Evolutionary conservation across 2,888 invertebrate species (phyloP).

Genomic region (Timema cristinae): DNA sequence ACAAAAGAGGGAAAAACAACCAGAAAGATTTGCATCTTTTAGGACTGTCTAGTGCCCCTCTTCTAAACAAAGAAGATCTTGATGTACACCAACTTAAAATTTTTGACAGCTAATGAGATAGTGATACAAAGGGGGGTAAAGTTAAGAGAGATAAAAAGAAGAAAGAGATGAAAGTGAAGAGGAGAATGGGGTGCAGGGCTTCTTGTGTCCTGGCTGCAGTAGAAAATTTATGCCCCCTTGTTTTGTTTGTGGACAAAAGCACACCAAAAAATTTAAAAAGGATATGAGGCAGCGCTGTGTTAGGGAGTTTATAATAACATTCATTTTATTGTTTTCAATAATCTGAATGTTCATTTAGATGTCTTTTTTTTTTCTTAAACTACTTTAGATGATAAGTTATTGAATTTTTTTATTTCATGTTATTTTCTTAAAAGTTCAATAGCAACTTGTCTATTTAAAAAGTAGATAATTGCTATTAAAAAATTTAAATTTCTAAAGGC

Average conservation of each 20-base stretch:
- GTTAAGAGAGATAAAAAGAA: slow-evolving; percentile 27
- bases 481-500: too few species aligned
- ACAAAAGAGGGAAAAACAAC: too few species aligned
- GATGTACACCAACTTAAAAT: too few species aligned
- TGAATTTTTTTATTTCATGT: too few species aligned
- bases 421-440: too few species aligned
- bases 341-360: not conserved
- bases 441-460: too few species aligned
- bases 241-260: slow-evolving; percentile 57
- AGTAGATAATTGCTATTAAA: too few species aligned
- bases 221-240: slow-evolving; percentile 58
- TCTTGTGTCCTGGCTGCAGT: slow-evolving; percentile 49
- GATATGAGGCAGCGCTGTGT: slow-evolving; percentile 58
- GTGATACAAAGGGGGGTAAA: slow-evolving; percentile 15
- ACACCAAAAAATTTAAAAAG: slow-evolving; percentile 40
- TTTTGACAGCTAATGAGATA: not conserved
- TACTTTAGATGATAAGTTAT: not conserved
- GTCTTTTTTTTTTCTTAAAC: not conserved
- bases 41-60: too few species aligned
- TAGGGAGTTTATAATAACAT: slow-evolving; percentile 34
- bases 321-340: not conserved
- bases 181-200: slow-evolving; percentile 50
- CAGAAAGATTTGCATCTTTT: too few species aligned
- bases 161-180: slow-evolving; percentile 27
- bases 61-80: too few species aligned